phyloP scores from a whole-genome alignment of 2,797 vertebrate species.

The Sebastes vulpes region DNA sequence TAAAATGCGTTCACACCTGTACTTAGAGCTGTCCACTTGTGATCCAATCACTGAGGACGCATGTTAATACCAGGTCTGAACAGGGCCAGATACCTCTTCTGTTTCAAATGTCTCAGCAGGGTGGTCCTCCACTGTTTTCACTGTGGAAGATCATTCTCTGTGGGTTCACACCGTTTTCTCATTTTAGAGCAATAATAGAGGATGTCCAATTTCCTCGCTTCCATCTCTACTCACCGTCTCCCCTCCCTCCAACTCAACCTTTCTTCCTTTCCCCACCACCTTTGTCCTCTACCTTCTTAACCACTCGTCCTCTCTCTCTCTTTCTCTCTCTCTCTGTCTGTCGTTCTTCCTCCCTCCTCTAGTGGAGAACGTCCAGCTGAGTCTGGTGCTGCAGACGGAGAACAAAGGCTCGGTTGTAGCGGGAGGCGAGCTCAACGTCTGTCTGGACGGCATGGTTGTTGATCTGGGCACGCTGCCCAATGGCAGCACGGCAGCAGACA shows the following conservation, averaged over 20 bases:
- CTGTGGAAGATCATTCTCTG: not conserved
- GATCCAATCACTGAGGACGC: too few species aligned
- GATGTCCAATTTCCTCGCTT: slow-evolving; percentile 14
- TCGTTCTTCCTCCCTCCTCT: slow-evolving; percentile 44
- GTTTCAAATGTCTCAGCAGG: not conserved
- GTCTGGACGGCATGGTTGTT: slow-evolving; percentile 95
- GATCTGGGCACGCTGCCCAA: slow-evolving; percentile 93
- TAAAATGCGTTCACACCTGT: not conserved
- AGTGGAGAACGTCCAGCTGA: slow-evolving; percentile 97
- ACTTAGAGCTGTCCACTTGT: too few species aligned
- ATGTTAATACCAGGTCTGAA: too few species aligned
- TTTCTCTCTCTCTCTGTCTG: not conserved
- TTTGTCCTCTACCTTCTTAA: slow-evolving; percentile 4
- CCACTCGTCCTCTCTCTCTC: slow-evolving; percentile 2
- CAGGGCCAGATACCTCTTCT: not conserved
- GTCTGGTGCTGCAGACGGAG: slow-evolving; percentile 94
- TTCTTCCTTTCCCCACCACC: not conserved
- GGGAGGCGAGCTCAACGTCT: slow-evolving; percentile 94
- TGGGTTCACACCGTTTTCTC: not conserved
- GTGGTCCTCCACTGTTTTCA: not conserved
- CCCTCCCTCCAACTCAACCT: not conserved
- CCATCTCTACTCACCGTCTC: not conserved
- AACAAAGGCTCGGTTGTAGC: slow-evolving; percentile 96
- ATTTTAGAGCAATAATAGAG: not conserved
- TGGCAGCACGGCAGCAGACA: slow-evolving; percentile 89